These are phyloP conservation scores for Megalops cyprinoides DNA, from an alignment of 2,797 vertebrate genomes.

Conservation along the genomic window DNA sequence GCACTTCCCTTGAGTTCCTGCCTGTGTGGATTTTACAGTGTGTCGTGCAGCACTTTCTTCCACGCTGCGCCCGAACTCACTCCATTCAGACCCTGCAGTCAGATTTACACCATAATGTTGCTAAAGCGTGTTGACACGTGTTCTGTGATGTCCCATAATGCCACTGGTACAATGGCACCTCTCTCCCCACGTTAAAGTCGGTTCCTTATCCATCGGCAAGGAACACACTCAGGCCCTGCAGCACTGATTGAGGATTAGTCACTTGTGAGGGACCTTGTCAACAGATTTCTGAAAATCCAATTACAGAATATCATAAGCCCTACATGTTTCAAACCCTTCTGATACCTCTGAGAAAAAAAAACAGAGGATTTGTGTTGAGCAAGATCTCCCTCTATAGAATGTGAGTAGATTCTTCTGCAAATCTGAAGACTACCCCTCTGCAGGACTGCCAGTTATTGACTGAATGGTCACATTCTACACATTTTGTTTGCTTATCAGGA, in stretches of 20 bases:
- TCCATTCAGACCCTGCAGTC: slow-evolving; percentile 44
- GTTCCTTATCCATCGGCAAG: slow-evolving; percentile 52
- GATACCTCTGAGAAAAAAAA: slow-evolving; percentile 54
- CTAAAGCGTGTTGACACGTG: slow-evolving; percentile 38
- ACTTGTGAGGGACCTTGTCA: slow-evolving; percentile 79
- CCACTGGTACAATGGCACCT: not conserved
- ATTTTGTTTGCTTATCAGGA: not conserved
- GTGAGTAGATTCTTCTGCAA: slow-evolving; percentile 9
- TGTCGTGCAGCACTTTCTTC: not conserved
- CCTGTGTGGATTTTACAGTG: not conserved
- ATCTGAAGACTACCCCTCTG: slow-evolving; percentile 51
- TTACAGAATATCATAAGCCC: slow-evolving; percentile 80
- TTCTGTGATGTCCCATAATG: slow-evolving; percentile 23
- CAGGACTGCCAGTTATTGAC: slow-evolving; percentile 69
- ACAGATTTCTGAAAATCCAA: slow-evolving; percentile 82
- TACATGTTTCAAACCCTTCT: slow-evolving; percentile 74
- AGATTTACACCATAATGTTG: slow-evolving; percentile 38
- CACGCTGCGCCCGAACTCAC: slow-evolving; percentile 25
- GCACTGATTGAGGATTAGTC: slow-evolving; percentile 79
- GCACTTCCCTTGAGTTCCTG: not conserved
- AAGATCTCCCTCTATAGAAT: slow-evolving; percentile 22
- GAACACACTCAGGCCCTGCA: slow-evolving; percentile 60
- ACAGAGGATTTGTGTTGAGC: slow-evolving; percentile 41
- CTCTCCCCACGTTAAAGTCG: not conserved
- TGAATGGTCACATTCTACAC: slow-evolving; percentile 42